These are phyloP conservation scores for Ophiodon elongatus DNA, from an alignment of 2,113 vertebrate species.

Conservation along the genomic window DNA sequence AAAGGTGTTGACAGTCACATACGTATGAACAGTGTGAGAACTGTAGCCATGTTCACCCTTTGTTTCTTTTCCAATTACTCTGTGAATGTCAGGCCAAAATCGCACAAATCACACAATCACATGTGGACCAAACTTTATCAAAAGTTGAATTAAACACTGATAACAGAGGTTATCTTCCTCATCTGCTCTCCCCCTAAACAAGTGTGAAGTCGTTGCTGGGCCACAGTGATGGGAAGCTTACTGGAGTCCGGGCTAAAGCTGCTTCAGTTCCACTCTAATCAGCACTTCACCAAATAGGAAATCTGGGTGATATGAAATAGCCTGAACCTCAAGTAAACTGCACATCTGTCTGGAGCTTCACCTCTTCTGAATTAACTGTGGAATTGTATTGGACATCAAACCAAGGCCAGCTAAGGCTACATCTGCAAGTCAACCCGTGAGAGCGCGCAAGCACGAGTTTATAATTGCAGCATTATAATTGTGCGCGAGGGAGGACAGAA, in stretches of 20 bases:
- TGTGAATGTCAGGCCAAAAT: background rate
- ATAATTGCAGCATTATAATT: background rate
- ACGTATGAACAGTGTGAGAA: background rate
- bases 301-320: constrained; percentile 69
- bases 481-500: background rate
- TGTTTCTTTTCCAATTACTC: background rate
- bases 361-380: constrained; percentile 66
- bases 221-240: constrained; percentile 61
- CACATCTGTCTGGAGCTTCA: constrained; percentile 52
- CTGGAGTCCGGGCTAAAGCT: constrained; percentile 52
- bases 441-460: background rate
- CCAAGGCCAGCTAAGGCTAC: constrained; percentile 39
- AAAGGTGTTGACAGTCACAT: background rate
- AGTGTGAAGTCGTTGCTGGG: constrained; percentile 65
- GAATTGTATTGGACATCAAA: constrained; percentile 68
- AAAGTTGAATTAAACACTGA: constrained; percentile 43
- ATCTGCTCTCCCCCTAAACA: constrained; percentile 51
- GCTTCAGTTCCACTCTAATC: constrained; percentile 63
- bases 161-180: constrained; percentile 49
- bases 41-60: background rate
- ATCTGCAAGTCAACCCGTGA: background rate
- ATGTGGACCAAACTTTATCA: background rate
- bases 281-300: constrained; percentile 68
- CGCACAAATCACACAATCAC: background rate
- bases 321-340: constrained; percentile 38